Evolutionary conservation across 2,888 invertebrate genomes (phyloP), one percentile per base, ranked within the genome.

Genomic region (Cryptosula pallasiana): DNA sequence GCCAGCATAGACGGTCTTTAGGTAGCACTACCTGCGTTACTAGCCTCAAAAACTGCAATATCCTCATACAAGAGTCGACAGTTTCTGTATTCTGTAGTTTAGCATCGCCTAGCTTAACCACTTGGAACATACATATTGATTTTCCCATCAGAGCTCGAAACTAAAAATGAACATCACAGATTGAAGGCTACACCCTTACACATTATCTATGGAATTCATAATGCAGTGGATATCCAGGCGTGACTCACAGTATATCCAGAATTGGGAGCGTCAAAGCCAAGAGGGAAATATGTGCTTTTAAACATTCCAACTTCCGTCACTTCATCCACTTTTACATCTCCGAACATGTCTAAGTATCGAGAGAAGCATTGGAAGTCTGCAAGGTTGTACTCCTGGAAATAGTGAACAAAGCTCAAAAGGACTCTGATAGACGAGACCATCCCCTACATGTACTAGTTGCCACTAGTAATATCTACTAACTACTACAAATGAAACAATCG

Each of bases 61-160:
- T 79, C 69, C 79, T 74, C 1, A 83, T 74, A 78, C 82, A 81
- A 54, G 63, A 23, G 57, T 79, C 79, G 32, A 83, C 78, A 23
- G 83, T 81, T 73, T 80, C 79, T 16, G 76, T 77, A 74, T 81
- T 82, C 74, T 82, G 82, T n/a, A 84, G 76, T 74, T 81, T 83
- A 5, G 80, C 79, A 75, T 84, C 84, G 9, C 76, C 76, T 69
- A 76, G 73, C 69, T 77, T 75, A 13, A 81, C 78, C 71, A 81
- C 78, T 71, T 82, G 80, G 73, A 82, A 84, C 77, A 78, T 79
- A 75, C 83, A 83, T 73, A 83, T 82, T 71, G 79, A 78, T 72
- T 81, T 83, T 9, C 84, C 84, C 81, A 84, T 81, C 73, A 84
- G 73, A 0, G 84, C 83, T 34, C 83, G 81, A 74, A 84, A 83